Percentiles rank a stretch among this genome's conserved stretches.
Conservation (phyloP, 1,140 invertebrate genomes). For the Euborellia annulipes region DNA sequence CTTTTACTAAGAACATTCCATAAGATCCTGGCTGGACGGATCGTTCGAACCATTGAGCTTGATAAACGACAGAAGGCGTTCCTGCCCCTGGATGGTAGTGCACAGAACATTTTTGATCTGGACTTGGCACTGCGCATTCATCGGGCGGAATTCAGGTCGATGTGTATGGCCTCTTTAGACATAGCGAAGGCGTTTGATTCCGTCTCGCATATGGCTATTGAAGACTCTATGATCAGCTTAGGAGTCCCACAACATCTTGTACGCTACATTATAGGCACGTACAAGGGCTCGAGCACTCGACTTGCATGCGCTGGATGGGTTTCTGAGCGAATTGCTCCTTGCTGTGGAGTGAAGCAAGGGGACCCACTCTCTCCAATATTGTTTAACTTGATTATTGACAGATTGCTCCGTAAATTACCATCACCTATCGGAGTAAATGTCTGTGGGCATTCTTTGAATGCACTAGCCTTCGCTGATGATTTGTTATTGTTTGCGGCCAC, state of each 20-base stretch:
- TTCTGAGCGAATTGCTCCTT: conserved; percentile 3
- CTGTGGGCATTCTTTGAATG: too few species aligned
- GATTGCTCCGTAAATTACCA: conserved; percentile 7
- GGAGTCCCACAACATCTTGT: too few species aligned
- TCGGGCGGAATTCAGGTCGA: neutral
- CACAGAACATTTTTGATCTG: conserved; percentile 15
- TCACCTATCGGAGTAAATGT: too few species aligned
- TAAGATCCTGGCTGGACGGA: conserved; percentile 14
- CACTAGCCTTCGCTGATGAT: too few species aligned
- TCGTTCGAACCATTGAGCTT: conserved; percentile 3
- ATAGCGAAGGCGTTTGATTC: conserved; percentile 15
- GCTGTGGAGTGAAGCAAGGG: conserved; percentile 22
- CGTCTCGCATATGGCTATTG: conserved; percentile 16
- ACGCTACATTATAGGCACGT: too few species aligned
- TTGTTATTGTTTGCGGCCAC: too few species aligned
- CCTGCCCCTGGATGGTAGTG: conserved; percentile 14
- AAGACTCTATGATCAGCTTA: conserved; percentile 9
- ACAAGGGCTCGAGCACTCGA: too few species aligned
- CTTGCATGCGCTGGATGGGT: neutral
- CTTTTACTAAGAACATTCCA: conserved; percentile 14
- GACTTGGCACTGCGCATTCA: conserved; percentile 9
- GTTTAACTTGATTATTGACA: conserved; percentile 22
- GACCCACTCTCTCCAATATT: conserved; percentile 20
- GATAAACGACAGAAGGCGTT: conserved; percentile 17
- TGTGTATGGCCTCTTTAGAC: conserved; percentile 16